Conservation (phyloP, 2,797 vertebrate genomes). For the Myotis myotis region DNA sequence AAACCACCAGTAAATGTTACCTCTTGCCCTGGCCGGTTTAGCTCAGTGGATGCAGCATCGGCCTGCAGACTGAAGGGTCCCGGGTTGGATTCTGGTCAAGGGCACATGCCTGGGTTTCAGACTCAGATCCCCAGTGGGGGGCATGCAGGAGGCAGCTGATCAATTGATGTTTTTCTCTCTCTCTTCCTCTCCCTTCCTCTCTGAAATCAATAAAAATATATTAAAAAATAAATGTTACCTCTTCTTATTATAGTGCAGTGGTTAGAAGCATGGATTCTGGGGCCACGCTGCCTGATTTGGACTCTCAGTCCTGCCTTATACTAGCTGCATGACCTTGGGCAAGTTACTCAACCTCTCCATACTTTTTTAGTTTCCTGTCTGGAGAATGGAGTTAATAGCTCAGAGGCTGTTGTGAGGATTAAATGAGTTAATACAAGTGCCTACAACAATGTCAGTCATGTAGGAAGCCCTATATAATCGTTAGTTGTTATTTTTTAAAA, state of each 20-base stretch:
- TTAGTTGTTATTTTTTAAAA: background rate
- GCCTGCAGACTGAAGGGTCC: too few species aligned
- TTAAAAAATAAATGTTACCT: background rate
- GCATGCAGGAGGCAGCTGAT: too few species aligned
- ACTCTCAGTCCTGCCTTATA: background rate
- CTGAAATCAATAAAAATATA: too few species aligned
- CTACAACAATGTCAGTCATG: background rate
- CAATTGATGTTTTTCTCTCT: too few species aligned
- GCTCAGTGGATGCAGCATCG: too few species aligned
- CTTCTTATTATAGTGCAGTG: background rate
- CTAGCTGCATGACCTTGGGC: background rate
- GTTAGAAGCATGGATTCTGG: background rate
- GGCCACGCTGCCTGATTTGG: background rate
- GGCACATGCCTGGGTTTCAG: too few species aligned
- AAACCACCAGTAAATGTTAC: background rate
- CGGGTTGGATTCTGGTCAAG: too few species aligned
- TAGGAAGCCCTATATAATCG: background rate
- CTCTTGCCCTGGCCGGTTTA: too few species aligned
- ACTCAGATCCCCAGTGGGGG: too few species aligned
- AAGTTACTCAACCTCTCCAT: background rate
- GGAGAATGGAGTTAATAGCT: background rate
- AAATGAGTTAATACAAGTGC: background rate
- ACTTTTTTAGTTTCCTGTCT: background rate
- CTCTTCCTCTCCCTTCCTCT: too few species aligned
- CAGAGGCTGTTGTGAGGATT: background rate